Evolutionary conservation across 2,113 vertebrate genomes (phyloP).

Genomic region (Ceyx cyanopectus): DNA sequence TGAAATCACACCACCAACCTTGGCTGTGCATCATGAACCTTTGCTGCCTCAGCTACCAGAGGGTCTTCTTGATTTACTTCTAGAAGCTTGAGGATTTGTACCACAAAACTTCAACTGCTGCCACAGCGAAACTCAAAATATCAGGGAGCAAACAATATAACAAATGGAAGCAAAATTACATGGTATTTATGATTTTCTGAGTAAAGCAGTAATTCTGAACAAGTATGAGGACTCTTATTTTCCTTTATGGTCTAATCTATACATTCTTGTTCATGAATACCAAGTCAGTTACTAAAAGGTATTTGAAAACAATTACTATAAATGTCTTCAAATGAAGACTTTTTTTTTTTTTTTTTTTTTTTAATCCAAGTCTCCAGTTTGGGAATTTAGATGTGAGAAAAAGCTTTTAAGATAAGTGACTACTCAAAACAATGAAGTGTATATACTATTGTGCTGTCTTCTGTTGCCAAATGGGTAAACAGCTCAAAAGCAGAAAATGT

Average conservation of each 20-base stretch:
- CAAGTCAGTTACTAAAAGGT: neutral
- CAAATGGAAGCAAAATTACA: neutral
- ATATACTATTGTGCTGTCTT: neutral
- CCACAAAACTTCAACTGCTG: slow-evolving; percentile 16
- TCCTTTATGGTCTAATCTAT: neutral
- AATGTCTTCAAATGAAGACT: neutral
- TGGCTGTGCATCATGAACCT: neutral
- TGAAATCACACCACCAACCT: neutral
- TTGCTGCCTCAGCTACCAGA: neutral
- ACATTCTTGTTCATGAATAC: neutral
- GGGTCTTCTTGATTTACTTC: neutral
- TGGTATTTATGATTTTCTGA: neutral
- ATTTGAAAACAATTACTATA: neutral
- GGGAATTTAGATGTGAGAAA: neutral
- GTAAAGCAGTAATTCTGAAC: slow-evolving; percentile 9
- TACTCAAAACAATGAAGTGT: slow-evolving; percentile 31
- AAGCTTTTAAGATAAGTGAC: slow-evolving; percentile 14
- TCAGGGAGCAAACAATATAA: neutral
- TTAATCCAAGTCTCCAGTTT: neutral
- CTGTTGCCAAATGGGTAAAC: neutral
- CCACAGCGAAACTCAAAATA: neutral
- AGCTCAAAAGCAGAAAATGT: slow-evolving; percentile 33
- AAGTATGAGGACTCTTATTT: neutral
- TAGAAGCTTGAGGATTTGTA: neutral
- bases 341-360: neutral